Base-by-base conservation (phyloP, 1,140 invertebrate species). In the Psilanteris sp. region DNA sequence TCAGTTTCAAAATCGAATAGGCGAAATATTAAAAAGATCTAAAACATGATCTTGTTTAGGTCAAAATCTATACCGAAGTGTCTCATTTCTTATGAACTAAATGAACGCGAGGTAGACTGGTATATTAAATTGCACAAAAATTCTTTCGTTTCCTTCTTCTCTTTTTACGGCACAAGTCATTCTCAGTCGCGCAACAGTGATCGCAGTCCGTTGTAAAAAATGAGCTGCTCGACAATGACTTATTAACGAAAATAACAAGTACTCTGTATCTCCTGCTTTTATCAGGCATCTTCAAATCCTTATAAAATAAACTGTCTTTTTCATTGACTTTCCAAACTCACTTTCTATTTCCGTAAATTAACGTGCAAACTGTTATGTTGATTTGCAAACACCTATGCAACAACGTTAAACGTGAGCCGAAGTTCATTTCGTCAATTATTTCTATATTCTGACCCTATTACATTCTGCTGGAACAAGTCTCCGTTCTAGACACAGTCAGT, bases 321-420 rank as follows among this genome's bases (percentile, higher is more conserved):
- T 1, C 4, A 34, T n/a, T 13, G 20, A 59, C 64, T 76, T 66
- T 76, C 62, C 50, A 46, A 76, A 70, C 24, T 61, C 20, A 62
- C 62, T 76, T 76, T 76, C 73, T 76, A 66, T 66, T 70, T 76
- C 59, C 27, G 18, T 52, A 64, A 64, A 66, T 64, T 43, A 52
- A 18, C 2, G 14, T 9, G 57, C 27, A 64, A 66, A 76, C 46
- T 68, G 62, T 48, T 64, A 76, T 76, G 57, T 52, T 57, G 70
- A 76, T 64, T 50, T 31, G 6, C 22, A 18, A 9, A 64, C 50
- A 59, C 52, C 36, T 54, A 70, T 34, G 20, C 26, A 8, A 4
- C 11, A 22, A n/a, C n/a, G n/a, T n/a, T n/a, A n/a, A n/a, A n/a
- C n/a, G n/a, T n/a, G n/a, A n/a, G n/a, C n/a, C n/a, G n/a, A n/a